Conservation (phyloP, 1,140 invertebrate species). For the Drosophila paulistorum region DNA sequence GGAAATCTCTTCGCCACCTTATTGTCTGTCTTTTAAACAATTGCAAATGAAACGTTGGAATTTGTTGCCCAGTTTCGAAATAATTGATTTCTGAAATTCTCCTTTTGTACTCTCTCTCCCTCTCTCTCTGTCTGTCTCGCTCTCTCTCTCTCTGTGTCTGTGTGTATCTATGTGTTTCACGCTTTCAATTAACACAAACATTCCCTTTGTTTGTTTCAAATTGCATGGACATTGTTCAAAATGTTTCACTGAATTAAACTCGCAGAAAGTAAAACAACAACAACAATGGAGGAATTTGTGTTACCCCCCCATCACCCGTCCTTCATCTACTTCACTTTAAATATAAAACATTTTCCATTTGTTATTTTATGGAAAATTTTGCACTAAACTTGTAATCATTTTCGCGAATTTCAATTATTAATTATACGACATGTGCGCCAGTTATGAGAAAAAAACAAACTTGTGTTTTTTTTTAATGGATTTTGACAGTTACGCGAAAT, state of each 20-base stretch:
- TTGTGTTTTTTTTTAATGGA: too few relatives aligned
- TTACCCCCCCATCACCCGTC: conserved; percentile 8
- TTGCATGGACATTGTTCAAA: conserved; percentile 77
- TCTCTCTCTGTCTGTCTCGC: conserved; percentile 14
- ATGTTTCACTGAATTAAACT: conserved; percentile 74
- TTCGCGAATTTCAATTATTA: too few relatives aligned
- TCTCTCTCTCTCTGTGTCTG: conserved; percentile 18
- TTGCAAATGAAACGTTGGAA: conserved; percentile 79
- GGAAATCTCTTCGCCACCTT: conserved; percentile 13
- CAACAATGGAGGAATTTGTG: conserved; percentile 55
- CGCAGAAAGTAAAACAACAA: background rate
- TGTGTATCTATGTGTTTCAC: conserved; percentile 61
- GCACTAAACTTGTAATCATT: too few relatives aligned
- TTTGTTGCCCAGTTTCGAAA: conserved; percentile 75
- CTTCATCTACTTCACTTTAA: conserved; percentile 5
- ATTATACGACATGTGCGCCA: too few relatives aligned
- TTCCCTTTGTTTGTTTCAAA: conserved; percentile 80
- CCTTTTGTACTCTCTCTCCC: conserved; percentile 31
- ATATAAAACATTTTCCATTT: background rate
- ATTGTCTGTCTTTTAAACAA: conserved; percentile 67
- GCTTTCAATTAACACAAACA: conserved; percentile 81
- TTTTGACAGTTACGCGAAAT: too few relatives aligned
- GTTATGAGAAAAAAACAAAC: too few relatives aligned
- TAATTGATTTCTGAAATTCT: conserved; percentile 81
- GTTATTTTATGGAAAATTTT: too few relatives aligned